Conservation (phyloP, 92 coral and sea anemone species). For the Siderastrea radians region DNA sequence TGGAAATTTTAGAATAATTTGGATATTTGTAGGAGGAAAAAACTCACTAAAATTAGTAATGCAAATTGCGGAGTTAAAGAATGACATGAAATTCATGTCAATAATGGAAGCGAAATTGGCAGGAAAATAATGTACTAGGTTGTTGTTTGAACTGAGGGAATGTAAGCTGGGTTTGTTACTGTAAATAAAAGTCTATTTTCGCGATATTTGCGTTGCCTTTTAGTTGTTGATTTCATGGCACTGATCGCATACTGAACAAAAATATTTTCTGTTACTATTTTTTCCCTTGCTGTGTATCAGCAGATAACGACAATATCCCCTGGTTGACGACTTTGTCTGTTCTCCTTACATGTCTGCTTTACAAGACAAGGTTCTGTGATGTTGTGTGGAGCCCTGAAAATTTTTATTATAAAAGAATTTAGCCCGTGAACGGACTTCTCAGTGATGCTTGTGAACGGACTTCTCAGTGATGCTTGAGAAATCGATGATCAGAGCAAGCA, state of each 20-base stretch:
- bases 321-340: background rate
- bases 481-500: no score
- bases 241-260: background rate
- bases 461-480: no score
- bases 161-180: slow-evolving; percentile 22
- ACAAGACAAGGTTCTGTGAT: no score
- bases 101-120: background rate
- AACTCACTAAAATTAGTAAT: background rate
- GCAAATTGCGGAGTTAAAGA: background rate
- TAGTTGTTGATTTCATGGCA: no score
- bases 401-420: no score
- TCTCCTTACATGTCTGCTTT: background rate
- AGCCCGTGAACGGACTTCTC: no score
- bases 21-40: background rate
- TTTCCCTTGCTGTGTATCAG: background rate
- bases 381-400: no score
- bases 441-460: no score
- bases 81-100: background rate
- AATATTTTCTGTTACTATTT: background rate
- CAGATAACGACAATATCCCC: background rate
- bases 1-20: no score
- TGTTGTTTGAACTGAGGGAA: background rate
- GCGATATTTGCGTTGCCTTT: background rate
- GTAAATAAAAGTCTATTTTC: slow-evolving; percentile 59
- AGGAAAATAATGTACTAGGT: background rate